Evolutionary conservation across 1,140 invertebrate species (phyloP).

Genomic region (Drosophila nigrodunni): DNA sequence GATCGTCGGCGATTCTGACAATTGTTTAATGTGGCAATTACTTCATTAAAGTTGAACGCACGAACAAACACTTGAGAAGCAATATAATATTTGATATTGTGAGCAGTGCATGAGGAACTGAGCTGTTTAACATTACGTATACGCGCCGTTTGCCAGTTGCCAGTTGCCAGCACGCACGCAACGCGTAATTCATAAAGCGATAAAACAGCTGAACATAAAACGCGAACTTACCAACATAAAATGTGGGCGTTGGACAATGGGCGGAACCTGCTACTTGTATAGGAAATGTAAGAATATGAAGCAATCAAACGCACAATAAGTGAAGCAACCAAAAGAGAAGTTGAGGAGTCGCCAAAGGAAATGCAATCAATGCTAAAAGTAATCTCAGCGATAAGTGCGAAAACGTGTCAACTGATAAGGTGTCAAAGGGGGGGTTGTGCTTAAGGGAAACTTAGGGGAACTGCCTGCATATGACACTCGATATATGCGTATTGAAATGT

Average conservation of each 20-base stretch:
- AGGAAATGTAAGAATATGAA: conserved; percentile 62
- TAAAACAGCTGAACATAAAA: conserved; percentile 70
- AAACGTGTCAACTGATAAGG: conserved; percentile 72
- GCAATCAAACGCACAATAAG: conserved; percentile 62
- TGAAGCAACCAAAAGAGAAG: conserved; percentile 47
- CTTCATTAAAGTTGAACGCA: conserved; percentile 58
- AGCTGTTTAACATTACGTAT: conserved; percentile 60
- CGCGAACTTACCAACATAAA: conserved; percentile 66
- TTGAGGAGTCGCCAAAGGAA: conserved; percentile 39
- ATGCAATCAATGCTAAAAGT: conserved; percentile 80
- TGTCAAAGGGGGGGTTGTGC: neutral
- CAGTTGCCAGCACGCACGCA: conserved; percentile 62
- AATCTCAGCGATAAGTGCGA: conserved; percentile 80
- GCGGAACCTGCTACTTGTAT: conserved; percentile 10
- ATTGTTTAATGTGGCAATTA: conserved; percentile 57
- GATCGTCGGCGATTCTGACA: neutral
- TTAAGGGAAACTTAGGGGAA: neutral
- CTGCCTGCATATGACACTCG: conserved; percentile 56
- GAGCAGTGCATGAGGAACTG: conserved; percentile 12
- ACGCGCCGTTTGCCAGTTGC: conserved; percentile 42
- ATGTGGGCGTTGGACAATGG: conserved; percentile 17
- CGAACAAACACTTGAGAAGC: conserved; percentile 61
- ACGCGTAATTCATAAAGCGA: conserved; percentile 76
- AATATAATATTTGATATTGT: conserved; percentile 62
- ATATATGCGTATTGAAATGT: conserved; percentile 52